Percentiles rank a stretch among this genome's conserved stretches.
These are phyloP conservation scores for Steromphala cineraria DNA, from an alignment of 2,888 invertebrate genomes.

Conservation along the genomic window DNA sequence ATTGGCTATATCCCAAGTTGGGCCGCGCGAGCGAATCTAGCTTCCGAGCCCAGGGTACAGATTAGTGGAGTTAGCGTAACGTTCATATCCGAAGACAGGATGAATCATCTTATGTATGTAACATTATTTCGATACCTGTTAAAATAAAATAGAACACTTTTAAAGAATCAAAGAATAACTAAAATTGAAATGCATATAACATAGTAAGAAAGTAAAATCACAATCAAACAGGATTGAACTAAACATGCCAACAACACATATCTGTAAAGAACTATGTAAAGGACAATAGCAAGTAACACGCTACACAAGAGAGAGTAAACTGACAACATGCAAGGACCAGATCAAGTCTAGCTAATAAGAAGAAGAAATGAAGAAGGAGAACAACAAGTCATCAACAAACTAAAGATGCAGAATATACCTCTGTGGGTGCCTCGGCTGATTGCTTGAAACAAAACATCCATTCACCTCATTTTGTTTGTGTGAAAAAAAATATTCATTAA, in stretches of 20 bases:
- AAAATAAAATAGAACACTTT: too few species aligned
- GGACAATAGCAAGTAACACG: not conserved
- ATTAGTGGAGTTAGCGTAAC: too few species aligned
- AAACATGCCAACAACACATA: not conserved
- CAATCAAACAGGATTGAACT: not conserved
- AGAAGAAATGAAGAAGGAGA: not conserved
- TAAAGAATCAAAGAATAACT: too few species aligned
- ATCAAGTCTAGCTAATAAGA: not conserved
- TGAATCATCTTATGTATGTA: too few species aligned
- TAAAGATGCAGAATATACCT: conserved; percentile 26
- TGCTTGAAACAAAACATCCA: conserved; percentile 23
- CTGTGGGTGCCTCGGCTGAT: conserved; percentile 28
- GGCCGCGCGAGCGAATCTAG: too few species aligned
- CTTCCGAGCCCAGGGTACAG: too few species aligned
- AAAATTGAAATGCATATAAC: not conserved
- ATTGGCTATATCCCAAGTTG: too few species aligned
- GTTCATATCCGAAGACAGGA: too few species aligned
- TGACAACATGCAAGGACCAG: not conserved
- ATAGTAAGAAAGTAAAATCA: not conserved
- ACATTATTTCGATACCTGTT: too few species aligned
- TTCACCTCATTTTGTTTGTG: not conserved
- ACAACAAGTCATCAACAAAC: not conserved
- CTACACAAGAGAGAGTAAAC: not conserved
- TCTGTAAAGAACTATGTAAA: not conserved
- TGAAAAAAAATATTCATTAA: not conserved